A percentile compares a stretch with the other conserved stretches of the same genome.
phyloP scores from a whole-genome alignment of 2,113 vertebrate species.

The Lophotis ruficrista region DNA sequence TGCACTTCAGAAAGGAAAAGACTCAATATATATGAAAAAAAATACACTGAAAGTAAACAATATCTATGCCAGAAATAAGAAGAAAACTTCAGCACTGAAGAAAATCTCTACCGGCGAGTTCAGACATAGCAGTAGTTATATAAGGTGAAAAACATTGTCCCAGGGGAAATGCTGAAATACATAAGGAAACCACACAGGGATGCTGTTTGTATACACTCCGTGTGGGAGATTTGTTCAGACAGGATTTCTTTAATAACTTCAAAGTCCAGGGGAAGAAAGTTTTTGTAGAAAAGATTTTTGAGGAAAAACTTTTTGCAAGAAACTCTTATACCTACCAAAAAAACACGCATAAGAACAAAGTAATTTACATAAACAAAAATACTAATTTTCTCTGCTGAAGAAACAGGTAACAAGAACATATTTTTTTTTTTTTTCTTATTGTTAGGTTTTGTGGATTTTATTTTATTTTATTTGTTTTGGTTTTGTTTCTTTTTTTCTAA shows the following conservation, averaged over 20 bases:
- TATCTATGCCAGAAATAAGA: not conserved
- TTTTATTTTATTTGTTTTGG: too few relatives aligned
- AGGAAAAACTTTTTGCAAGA: not conserved
- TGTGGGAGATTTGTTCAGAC: not conserved
- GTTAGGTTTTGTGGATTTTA: not conserved
- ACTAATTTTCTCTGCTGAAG: not conserved
- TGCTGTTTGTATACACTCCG: not conserved
- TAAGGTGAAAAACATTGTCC: not conserved
- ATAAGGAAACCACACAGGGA: not conserved
- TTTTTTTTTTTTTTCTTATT: not conserved
- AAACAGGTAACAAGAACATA: not conserved
- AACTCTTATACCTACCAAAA: not conserved
- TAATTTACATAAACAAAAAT: not conserved
- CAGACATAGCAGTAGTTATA: not conserved
- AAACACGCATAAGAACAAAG: accelerated
- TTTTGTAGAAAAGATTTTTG: not conserved
- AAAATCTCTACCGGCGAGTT: not conserved
- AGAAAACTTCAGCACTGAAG: not conserved
- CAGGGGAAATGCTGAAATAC: not conserved
- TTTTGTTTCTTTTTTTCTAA: not conserved
- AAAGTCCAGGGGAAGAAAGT: not conserved
- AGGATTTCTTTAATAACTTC: not conserved
- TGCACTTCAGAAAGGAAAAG: not conserved
- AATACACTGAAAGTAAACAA: not conserved
- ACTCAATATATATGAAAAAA: not conserved